These are phyloP conservation scores for Sturmia bella DNA, from an alignment of 2,888 invertebrate genomes.

Conservation along the genomic window DNA sequence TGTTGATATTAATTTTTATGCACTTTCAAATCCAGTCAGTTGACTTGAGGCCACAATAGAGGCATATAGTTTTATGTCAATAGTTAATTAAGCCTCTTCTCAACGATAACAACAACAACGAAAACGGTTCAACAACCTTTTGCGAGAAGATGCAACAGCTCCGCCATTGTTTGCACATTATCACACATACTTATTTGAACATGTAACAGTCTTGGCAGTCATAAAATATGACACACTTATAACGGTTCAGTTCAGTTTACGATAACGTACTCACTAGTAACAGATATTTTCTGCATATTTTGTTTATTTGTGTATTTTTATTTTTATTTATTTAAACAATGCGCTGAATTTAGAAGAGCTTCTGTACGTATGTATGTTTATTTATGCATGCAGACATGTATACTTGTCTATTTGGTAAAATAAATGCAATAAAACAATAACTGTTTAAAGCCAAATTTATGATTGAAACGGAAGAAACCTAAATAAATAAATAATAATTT, in stretches of 20 bases:
- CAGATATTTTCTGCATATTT: neutral
- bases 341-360: neutral
- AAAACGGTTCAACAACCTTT: slow-evolving; percentile 39
- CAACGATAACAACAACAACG: neutral
- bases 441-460: slow-evolving; percentile 16
- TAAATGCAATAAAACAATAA: slow-evolving; percentile 7
- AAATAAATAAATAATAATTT: slow-evolving; percentile 40
- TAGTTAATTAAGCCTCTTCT: neutral
- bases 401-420: neutral
- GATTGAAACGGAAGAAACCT: slow-evolving; percentile 12
- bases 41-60: neutral
- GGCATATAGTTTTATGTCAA: neutral
- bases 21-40: too few relatives aligned
- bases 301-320: neutral
- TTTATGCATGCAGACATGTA: neutral
- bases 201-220: slow-evolving; percentile 4
- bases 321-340: slow-evolving; percentile 17
- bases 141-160: slow-evolving; percentile 37
- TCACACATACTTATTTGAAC: slow-evolving; percentile 22
- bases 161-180: neutral
- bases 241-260: slow-evolving; percentile 48
- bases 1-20: too few relatives aligned
- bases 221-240: slow-evolving; percentile 61
- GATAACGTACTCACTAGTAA: slow-evolving; percentile 1
- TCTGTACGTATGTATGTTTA: neutral